phyloP scores from a whole-genome alignment of 2,888 invertebrate genomes.

The Volucella inflata region DNA sequence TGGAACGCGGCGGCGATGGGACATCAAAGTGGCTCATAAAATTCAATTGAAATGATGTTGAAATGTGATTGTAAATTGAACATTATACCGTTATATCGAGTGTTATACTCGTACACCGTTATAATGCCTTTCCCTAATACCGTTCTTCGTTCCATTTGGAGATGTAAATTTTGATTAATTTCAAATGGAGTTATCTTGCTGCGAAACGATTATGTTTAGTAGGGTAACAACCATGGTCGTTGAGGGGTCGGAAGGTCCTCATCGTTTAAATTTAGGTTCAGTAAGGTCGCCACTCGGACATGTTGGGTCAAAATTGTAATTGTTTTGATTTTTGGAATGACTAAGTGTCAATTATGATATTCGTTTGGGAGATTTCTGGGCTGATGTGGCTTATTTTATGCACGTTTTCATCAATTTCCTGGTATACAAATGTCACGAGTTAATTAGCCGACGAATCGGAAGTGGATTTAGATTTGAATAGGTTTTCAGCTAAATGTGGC shows the following conservation, averaged over 20 bases:
- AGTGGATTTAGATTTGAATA: conserved; percentile 71
- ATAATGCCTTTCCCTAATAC: neutral
- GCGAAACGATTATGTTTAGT: conserved; percentile 50
- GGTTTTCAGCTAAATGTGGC: conserved; percentile 52
- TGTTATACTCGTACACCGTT: no score
- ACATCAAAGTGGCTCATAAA: conserved; percentile 66
- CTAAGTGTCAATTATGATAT: conserved; percentile 67
- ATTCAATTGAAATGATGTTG: conserved; percentile 71
- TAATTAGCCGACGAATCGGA: conserved; percentile 70
- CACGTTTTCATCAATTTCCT: conserved; percentile 71
- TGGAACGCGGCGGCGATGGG: neutral
- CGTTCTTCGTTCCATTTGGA: conserved; percentile 51
- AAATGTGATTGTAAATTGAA: conserved; percentile 72
- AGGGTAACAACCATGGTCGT: neutral
- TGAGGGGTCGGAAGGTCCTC: conserved; percentile 34
- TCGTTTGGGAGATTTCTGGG: conserved; percentile 7
- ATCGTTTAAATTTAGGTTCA: neutral
- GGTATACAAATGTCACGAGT: conserved; percentile 70
- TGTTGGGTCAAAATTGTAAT: conserved; percentile 62
- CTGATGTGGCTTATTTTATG: conserved; percentile 62
- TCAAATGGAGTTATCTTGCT: conserved; percentile 64
- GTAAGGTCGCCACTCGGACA: conserved; percentile 2
- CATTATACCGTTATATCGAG: conserved; percentile 41
- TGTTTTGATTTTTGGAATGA: conserved; percentile 70
- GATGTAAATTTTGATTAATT: conserved; percentile 75